Evolutionary conservation across 2,113 vertebrate species (phyloP), one percentile per base, ranked within the genome.

Genomic region (Nibea coibor): DNA sequence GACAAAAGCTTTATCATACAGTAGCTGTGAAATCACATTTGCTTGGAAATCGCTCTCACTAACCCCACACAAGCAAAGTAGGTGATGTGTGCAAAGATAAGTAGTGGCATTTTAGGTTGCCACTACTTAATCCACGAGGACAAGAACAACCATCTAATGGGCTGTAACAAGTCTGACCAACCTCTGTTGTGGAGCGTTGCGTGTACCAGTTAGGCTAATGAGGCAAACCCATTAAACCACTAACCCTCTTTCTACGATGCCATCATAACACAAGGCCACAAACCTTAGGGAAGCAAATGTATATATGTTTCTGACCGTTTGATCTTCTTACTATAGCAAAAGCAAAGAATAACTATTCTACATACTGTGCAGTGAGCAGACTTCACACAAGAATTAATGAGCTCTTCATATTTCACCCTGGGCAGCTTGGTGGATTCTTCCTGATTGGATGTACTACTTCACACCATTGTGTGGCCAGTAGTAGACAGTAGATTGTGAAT

Each of bases 71-170:
- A 12, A 35, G 26, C 8, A 56, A 56, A 16, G 61, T 10, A 26
- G 39, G 45, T 57, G 68, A 80, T 83, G 48, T 65, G 28, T 51
- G 3, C 17, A 45, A 24, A 58, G 48, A 80, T 75, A 56, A n/a
- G n/a, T n/a, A n/a, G n/a, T 61, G 58, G 24, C 39, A 45, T 57
- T 61, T 22, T 17, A 24, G 7, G 57, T 26, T 61, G 70, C 26
- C 39, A 22, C 11, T 42, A 3, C 24, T 16, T 24, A 42, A 22
- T 14, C 20, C 22, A 58, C 3, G 10, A 28, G 22, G 16, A 26
- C 17, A n/a, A 39, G 31, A 10, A 31, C 16, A 59, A 35, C 10
- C 7, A 5, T 28, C 14, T 19, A 28, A 28, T 58, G 15, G 16
- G 26, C 56, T 57, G 6, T 26, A 16, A 16, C 26, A 58, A 39